A percentile compares a stretch with the other conserved stretches of the same genome.
Conservation (phyloP, 1,140 invertebrate species). For the Drosophila seguyi region DNA sequence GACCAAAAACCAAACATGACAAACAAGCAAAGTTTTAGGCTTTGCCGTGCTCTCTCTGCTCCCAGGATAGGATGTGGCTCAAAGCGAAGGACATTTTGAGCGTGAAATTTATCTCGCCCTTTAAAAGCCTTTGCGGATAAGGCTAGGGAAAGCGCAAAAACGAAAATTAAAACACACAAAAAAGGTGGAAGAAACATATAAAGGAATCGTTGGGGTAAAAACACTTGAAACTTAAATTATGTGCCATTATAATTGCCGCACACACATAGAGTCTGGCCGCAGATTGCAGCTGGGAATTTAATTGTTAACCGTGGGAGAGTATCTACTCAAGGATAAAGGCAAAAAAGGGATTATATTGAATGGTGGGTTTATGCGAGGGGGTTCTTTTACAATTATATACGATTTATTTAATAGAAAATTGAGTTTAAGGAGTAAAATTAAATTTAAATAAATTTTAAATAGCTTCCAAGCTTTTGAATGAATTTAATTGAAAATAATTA, state of each 20-base stretch:
- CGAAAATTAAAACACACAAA: neutral
- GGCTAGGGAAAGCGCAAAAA: neutral
- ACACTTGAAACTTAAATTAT: slow-evolving; percentile 34
- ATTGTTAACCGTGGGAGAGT: slow-evolving; percentile 11
- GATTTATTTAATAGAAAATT: too few relatives aligned
- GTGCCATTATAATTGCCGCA: slow-evolving; percentile 39
- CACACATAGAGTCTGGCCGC: slow-evolving; percentile 12
- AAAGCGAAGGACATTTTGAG: slow-evolving; percentile 14
- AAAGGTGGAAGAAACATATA: neutral
- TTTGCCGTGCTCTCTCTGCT: slow-evolving; percentile 8
- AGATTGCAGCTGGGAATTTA: slow-evolving; percentile 32
- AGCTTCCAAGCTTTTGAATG: too few relatives aligned
- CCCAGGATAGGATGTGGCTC: slow-evolving; percentile 34
- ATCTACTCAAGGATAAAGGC: neutral
- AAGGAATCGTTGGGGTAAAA: slow-evolving; percentile 14
- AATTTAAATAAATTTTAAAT: neutral
- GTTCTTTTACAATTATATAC: neutral
- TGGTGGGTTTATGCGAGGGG: neutral
- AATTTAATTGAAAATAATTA: too few relatives aligned
- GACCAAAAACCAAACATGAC: slow-evolving; percentile 57
- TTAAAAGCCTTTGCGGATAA: slow-evolving; percentile 35
- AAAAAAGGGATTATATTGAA: neutral
- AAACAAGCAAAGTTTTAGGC: slow-evolving; percentile 44
- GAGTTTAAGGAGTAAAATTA: neutral
- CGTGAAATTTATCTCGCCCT: slow-evolving; percentile 43